These are phyloP conservation scores for Gymnobelideus leadbeateri DNA, from an alignment of 2,113 vertebrate species.

Conservation along the genomic window DNA sequence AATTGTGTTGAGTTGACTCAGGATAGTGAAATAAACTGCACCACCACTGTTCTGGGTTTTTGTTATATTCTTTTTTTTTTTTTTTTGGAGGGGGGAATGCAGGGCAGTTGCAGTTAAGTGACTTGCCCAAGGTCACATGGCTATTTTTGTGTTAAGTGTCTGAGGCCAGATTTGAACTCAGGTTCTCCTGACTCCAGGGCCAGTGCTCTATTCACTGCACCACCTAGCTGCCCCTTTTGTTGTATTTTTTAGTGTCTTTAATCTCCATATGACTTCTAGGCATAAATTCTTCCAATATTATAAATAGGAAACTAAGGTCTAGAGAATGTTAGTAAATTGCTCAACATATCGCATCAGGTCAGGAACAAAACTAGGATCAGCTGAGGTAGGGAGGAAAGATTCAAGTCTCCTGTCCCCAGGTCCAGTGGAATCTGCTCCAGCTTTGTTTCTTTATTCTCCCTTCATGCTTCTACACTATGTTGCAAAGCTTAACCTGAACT, in stretches of 20 bases:
- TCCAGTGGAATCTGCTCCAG: neutral
- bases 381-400: neutral
- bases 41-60: neutral
- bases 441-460: neutral
- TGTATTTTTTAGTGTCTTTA: neutral
- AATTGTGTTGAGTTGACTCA: neutral
- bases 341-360: neutral
- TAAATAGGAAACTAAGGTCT: slow-evolving; percentile 44
- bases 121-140: too few species aligned
- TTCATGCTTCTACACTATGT: neutral
- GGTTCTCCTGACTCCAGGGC: too few species aligned
- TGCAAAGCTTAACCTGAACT: slow-evolving; percentile 8
- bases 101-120: too few species aligned
- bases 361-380: neutral
- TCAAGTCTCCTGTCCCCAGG: neutral
- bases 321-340: slow-evolving; percentile 36
- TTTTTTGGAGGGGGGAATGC: too few species aligned
- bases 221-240: neutral
- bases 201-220: too few species aligned
- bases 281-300: slow-evolving; percentile 18
- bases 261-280: neutral
- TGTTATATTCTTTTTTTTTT: neutral
- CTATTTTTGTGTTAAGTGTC: too few species aligned
- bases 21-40: neutral
- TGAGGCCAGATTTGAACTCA: too few species aligned